Percentiles rank a stretch among this genome's conserved stretches.
These are phyloP conservation scores for Acrocyrtus sp. DNA, from an alignment of 2,888 invertebrate genomes.

Conservation along the genomic window DNA sequence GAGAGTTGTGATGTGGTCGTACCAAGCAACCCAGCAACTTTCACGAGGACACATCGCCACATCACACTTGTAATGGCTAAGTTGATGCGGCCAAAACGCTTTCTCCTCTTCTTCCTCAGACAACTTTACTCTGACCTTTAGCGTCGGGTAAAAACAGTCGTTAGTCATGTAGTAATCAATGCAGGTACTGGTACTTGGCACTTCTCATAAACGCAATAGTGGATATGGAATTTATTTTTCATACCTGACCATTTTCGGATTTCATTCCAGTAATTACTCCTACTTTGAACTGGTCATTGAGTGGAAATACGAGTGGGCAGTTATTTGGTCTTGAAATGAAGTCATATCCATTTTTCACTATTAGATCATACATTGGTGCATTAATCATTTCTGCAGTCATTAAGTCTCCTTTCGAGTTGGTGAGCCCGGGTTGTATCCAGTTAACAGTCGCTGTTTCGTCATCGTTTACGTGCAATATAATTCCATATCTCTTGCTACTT, in stretches of 20 bases:
- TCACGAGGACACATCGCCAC: constrained; percentile 19
- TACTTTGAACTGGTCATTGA: constrained; percentile 5
- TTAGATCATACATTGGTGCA: constrained; percentile 17
- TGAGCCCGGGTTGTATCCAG: constrained; percentile 43
- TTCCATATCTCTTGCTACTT: constrained; percentile 22
- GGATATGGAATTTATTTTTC: background rate
- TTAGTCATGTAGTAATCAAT: too few relatives aligned
- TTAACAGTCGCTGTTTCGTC: constrained; percentile 19
- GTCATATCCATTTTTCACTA: constrained; percentile 10
- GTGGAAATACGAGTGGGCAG: constrained; percentile 28
- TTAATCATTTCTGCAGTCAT: background rate
- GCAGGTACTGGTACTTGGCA: too few relatives aligned
- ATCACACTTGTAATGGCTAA: constrained; percentile 30
- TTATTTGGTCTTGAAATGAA: constrained; percentile 19
- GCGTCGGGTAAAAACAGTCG: too few relatives aligned
- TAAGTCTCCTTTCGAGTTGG: background rate
- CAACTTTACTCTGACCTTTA: constrained; percentile 12
- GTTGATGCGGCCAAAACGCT: constrained; percentile 20
- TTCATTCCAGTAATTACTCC: constrained; percentile 32
- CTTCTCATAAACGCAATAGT: too few relatives aligned
- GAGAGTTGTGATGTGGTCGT: background rate
- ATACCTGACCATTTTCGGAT: constrained; percentile 8
- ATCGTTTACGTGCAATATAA: background rate
- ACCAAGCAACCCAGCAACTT: constrained; percentile 21
- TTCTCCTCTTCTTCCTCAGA: background rate